Base-by-base conservation (phyloP, 2,797 vertebrate species). In the Lepus townsendii region DNA sequence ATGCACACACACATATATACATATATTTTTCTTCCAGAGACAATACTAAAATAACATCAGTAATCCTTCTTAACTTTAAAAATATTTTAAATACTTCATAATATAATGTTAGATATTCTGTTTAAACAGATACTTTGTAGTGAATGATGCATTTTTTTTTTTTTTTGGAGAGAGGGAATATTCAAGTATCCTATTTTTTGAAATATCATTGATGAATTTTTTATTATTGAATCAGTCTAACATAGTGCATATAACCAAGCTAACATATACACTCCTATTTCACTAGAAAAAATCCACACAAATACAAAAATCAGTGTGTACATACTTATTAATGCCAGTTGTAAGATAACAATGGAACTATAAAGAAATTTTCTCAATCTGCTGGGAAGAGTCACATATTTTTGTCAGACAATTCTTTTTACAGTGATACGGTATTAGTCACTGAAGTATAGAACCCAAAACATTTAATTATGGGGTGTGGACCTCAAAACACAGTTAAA, bases 1-100 rank as follows among this genome's bases (percentile, higher is more conserved):
- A 66, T 72, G 83, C 50, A 90, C 52, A 85, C 84, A 95, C 65
- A 85, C 50, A 90, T 52, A 85, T 88, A 95, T 68, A 90, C 65
- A 93, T 26, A 80, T 86, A 92, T 54, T 90, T 91, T 83, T 85
- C 54, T 57, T 57, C 54, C 35, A 82, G 78, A 90, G 11, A 6
- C 22, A 57, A 8, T 84, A 66, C 8, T 92, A 11, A 91, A n/a
- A 88, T 78, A 80, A 22, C 73, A 4, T 6, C 14, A 22, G 3
- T 22, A n/a, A 26, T 65, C n/a, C 75, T 83, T 83, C 22, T 78
- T 88, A 50, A 69, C 17, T 95, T 88, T 76, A 76, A 9, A 79
- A 78, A 52, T 85, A 87, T 79, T 71, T 83, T 63, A 93, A 88
- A 68, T 69, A 92, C 4, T 77, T 77, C 2, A 27, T 68, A 71